These are phyloP conservation scores for Vireo altiloquus DNA, from an alignment of 2,113 vertebrate species.

Conservation along the genomic window DNA sequence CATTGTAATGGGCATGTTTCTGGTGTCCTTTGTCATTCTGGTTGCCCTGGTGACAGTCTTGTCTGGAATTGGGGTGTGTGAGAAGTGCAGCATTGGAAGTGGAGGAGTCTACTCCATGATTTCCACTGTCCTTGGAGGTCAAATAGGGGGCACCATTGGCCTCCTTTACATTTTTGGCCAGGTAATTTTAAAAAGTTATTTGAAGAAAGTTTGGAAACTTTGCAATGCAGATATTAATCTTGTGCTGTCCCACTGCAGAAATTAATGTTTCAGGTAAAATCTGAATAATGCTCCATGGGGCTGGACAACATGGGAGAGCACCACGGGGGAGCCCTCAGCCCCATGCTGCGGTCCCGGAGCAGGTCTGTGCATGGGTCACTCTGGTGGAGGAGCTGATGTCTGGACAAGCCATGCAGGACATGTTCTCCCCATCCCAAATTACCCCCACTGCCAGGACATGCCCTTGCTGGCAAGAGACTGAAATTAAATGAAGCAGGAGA, in stretches of 20 bases:
- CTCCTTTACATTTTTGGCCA: slow-evolving; percentile 96
- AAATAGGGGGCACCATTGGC: slow-evolving; percentile 86
- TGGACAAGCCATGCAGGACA: not conserved
- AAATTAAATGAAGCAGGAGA: not conserved
- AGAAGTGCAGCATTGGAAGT: slow-evolving; percentile 80
- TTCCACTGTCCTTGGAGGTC: slow-evolving; percentile 87
- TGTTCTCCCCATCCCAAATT: not conserved
- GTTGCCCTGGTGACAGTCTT: slow-evolving; percentile 91
- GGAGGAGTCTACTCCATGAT: slow-evolving; percentile 97
- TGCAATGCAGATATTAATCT: not conserved
- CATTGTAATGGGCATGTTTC: slow-evolving; percentile 85
- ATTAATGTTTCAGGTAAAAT: not conserved
- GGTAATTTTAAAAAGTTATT: slow-evolving; percentile 60
- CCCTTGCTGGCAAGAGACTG: not conserved
- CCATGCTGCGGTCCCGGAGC: not conserved
- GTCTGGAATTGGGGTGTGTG: slow-evolving; percentile 89
- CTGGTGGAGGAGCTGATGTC: not conserved
- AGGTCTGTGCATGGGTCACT: not conserved
- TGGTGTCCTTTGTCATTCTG: slow-evolving; percentile 88
- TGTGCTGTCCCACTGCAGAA: not conserved
- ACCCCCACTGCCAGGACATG: not conserved
- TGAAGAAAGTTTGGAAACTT: not conserved
- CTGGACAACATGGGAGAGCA: not conserved
- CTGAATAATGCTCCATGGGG: not conserved
- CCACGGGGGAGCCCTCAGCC: not conserved